phyloP scores from a whole-genome alignment of 2,797 vertebrate species.

The Melopsittacus undulatus region DNA sequence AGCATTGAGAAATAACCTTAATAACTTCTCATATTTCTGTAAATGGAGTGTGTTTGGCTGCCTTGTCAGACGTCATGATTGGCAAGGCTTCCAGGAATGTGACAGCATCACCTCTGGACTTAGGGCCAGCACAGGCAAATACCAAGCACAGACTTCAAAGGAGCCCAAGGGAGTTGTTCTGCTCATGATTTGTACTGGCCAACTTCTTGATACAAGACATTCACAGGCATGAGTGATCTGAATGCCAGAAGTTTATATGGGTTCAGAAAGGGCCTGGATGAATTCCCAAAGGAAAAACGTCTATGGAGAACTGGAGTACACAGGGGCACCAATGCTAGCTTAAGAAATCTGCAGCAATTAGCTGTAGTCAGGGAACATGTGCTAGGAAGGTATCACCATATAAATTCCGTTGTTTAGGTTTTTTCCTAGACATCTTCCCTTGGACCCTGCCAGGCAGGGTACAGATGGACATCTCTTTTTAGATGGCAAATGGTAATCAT shows the following conservation, averaged over 20 bases:
- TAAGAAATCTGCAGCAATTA: neutral
- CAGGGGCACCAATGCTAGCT: accelerated
- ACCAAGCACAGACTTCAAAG: neutral
- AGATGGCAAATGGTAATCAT: neutral
- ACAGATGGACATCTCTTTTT: neutral
- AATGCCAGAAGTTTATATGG: neutral
- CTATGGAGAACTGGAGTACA: neutral
- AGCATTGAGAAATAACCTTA: neutral
- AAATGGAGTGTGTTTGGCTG: neutral
- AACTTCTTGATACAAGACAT: neutral
- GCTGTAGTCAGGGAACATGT: neutral
- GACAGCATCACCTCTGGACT: slow-evolving; percentile 11
- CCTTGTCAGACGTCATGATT: neutral
- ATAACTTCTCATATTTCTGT: slow-evolving; percentile 1
- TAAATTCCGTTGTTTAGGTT: accelerated
- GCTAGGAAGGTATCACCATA: accelerated
- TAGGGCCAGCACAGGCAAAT: neutral
- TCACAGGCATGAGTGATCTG: neutral
- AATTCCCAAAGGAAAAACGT: accelerated
- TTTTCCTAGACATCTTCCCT: neutral
- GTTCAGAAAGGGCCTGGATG: neutral
- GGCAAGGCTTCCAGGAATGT: slow-evolving; percentile 6
- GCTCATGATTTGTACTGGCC: neutral
- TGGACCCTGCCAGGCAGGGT: neutral
- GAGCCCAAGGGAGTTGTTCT: neutral